A percentile compares a stretch with the other conserved stretches of the same genome.
phyloP scores from a whole-genome alignment of 2,797 vertebrate species.

The Macropus fuliginosus region DNA sequence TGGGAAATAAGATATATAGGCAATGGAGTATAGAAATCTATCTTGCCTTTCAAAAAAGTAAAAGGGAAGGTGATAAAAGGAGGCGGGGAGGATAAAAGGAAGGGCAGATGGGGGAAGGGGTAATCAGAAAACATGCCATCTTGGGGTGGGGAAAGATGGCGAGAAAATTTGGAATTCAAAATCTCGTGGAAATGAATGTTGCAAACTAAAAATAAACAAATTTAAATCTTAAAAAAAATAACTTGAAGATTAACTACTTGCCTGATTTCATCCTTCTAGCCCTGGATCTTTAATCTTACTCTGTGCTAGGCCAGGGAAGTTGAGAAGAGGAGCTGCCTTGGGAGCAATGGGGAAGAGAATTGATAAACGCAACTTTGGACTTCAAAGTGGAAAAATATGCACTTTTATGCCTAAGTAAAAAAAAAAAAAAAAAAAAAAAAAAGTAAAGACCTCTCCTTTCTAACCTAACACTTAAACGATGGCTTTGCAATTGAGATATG shows the following conservation, averaged over 20 bases:
- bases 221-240: no score
- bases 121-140: no score
- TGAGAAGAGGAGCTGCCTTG: slow-evolving; percentile 15
- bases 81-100: no score
- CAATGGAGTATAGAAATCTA: no score
- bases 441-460: slow-evolving; percentile 62
- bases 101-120: no score
- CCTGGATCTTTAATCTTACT: not conserved
- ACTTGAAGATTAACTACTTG: not conserved
- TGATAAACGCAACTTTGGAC: slow-evolving; percentile 51
- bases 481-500: slow-evolving; percentile 73
- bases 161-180: no score
- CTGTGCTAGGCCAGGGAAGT: not conserved
- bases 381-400: slow-evolving; percentile 60
- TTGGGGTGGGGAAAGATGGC: no score
- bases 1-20: no score
- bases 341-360: not conserved
- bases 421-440: slow-evolving; percentile 36
- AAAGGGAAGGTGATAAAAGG: no score
- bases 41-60: no score
- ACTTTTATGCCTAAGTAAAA: slow-evolving; percentile 61
- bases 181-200: no score
- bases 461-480: slow-evolving; percentile 75
- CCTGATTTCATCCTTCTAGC: not conserved
- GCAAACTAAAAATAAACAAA: no score